These are phyloP conservation scores for Diceros bicornis DNA, from an alignment of 2,797 vertebrate species.

Conservation along the genomic window DNA sequence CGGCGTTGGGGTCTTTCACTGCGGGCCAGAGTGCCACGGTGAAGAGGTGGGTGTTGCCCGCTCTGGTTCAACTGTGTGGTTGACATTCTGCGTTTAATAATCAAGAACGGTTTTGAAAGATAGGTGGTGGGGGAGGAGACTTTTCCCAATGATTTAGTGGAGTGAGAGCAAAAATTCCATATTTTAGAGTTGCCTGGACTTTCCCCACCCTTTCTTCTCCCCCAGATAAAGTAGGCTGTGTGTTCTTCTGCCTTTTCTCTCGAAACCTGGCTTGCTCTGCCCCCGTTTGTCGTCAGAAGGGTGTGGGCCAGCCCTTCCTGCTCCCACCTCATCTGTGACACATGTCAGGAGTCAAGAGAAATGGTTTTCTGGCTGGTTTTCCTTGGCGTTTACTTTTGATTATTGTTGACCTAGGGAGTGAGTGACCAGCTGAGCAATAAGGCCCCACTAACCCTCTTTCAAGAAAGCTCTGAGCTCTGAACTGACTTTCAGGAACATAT, in stretches of 20 bases:
- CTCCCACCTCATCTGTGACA: neutral
- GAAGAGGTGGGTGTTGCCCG: neutral
- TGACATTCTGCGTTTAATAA: neutral
- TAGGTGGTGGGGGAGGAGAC: neutral
- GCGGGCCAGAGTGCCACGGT: neutral
- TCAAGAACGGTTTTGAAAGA: neutral
- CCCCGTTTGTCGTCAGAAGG: neutral
- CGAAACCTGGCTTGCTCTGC: neutral
- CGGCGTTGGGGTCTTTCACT: neutral
- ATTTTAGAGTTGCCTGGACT: neutral
- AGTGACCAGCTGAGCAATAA: neutral
- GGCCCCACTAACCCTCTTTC: neutral
- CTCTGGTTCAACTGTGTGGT: neutral
- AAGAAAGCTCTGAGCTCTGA: neutral
- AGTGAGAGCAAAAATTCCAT: neutral
- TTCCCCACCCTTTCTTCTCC: neutral
- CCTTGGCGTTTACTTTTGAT: slow-evolving; percentile 52
- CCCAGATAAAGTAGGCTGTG: neutral
- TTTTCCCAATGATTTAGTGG: neutral
- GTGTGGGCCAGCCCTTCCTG: neutral
- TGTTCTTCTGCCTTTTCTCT: neutral
- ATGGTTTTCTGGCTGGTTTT: slow-evolving; percentile 41
- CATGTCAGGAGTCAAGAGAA: neutral
- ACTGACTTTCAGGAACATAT: neutral
- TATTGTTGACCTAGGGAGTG: neutral